Evolutionary conservation across 2,888 invertebrate species (phyloP).

Genomic region (Drosophila limbata): DNA sequence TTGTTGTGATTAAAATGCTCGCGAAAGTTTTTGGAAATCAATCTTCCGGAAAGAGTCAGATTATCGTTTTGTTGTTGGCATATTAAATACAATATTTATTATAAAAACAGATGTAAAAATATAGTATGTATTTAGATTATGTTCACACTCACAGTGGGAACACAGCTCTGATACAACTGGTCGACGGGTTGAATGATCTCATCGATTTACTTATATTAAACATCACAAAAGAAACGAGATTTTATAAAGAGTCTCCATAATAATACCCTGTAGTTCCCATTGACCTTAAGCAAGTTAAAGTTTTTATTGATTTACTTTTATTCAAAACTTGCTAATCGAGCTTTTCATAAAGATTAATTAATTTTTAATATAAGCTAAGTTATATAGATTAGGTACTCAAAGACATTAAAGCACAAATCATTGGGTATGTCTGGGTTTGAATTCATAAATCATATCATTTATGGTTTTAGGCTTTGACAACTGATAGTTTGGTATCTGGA

Average conservation of each 20-base stretch:
- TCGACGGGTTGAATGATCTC: constrained; percentile 50
- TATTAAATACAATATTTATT: constrained; percentile 14
- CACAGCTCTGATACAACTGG: constrained; percentile 20
- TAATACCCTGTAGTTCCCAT: constrained; percentile 6
- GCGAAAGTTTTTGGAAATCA: constrained; percentile 6
- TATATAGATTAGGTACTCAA: background rate
- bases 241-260: background rate
- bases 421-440: background rate
- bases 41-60: constrained; percentile 5
- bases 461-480: background rate
- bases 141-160: constrained; percentile 21
- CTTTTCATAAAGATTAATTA: background rate
- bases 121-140: constrained; percentile 7
- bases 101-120: constrained; percentile 2
- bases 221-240: constrained; percentile 7
- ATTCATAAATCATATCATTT: constrained; percentile 18
- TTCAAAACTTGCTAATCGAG: no score
- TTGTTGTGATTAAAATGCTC: constrained; percentile 16
- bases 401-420: background rate
- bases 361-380: background rate
- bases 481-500: constrained; percentile 22
- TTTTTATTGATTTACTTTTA: background rate
- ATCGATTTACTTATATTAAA: constrained; percentile 47
- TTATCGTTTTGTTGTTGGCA: constrained; percentile 13
- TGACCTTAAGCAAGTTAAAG: background rate